phyloP scores from a whole-genome alignment of 2,113 vertebrate species.

The Ophthalmolycus amberensis region DNA sequence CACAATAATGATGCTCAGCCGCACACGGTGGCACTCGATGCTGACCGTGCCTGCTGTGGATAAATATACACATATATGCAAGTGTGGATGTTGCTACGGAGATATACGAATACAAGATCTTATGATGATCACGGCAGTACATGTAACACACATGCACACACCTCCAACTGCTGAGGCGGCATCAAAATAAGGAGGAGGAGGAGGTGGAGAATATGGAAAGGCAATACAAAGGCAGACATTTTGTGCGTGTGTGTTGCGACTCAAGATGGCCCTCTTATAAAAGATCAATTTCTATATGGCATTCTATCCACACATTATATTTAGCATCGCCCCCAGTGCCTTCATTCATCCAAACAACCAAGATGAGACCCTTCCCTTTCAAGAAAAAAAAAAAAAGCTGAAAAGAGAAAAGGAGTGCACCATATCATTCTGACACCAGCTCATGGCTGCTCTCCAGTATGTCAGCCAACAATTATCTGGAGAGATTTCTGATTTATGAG shows the following conservation, averaged over 20 bases:
- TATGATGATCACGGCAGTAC: not conserved
- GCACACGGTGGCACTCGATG: not conserved
- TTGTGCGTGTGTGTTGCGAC: constrained; percentile 44
- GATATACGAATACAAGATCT: not conserved
- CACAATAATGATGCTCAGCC: not conserved
- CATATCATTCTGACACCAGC: constrained; percentile 84
- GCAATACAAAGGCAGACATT: constrained; percentile 57
- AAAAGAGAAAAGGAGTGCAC: constrained; percentile 77
- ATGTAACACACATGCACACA: constrained; percentile 27
- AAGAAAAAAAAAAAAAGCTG: not conserved
- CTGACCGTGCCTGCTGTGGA: not conserved
- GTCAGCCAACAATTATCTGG: constrained; percentile 57
- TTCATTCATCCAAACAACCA: constrained; percentile 78
- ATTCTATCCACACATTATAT: constrained; percentile 43
- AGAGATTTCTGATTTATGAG: constrained; percentile 60
- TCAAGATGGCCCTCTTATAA: constrained; percentile 33
- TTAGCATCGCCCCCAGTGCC: constrained; percentile 37
- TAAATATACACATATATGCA: not conserved
- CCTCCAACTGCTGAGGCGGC: constrained; percentile 47
- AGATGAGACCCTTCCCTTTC: constrained; percentile 35
- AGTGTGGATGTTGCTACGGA: not conserved
- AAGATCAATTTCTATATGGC: constrained; percentile 37
- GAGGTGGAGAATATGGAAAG: constrained; percentile 36
- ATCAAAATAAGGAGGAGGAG: constrained; percentile 27
- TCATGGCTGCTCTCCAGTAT: constrained; percentile 83